Evolutionary conservation across 2,888 invertebrate genomes (phyloP).

Genomic region (Camptogramma bilineatum): DNA sequence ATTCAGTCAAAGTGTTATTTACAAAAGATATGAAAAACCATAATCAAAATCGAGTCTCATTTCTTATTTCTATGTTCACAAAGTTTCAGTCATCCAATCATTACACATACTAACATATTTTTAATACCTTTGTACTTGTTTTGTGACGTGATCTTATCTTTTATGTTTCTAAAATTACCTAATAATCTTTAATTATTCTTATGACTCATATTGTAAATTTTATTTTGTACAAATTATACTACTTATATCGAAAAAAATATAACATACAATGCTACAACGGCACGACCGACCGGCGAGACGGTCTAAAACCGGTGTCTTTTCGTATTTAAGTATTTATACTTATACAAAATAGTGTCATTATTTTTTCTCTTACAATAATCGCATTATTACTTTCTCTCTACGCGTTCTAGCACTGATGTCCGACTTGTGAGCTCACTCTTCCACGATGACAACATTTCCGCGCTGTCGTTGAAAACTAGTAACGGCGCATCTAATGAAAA

Average conservation of each 20-base stretch:
- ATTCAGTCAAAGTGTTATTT: conserved; percentile 16
- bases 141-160: background rate
- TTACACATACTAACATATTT: background rate
- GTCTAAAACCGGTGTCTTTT: too few species aligned
- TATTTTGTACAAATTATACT: conserved; percentile 23
- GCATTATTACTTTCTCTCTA: too few species aligned
- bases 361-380: too few species aligned
- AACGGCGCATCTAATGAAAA: too few species aligned
- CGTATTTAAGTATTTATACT: too few species aligned
- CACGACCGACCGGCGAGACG: background rate
- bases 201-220: background rate
- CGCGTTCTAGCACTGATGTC: too few species aligned
- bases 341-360: too few species aligned
- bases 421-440: too few species aligned
- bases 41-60: background rate
- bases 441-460: too few species aligned
- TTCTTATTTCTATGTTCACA: background rate
- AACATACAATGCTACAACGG: background rate
- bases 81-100: background rate
- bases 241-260: background rate
- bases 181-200: background rate
- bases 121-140: background rate
- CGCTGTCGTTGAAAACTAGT: too few species aligned
- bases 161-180: background rate
- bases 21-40: conserved; percentile 16